phyloP scores from a whole-genome alignment of 2,113 vertebrate species.

The Phainopepla nitens region DNA sequence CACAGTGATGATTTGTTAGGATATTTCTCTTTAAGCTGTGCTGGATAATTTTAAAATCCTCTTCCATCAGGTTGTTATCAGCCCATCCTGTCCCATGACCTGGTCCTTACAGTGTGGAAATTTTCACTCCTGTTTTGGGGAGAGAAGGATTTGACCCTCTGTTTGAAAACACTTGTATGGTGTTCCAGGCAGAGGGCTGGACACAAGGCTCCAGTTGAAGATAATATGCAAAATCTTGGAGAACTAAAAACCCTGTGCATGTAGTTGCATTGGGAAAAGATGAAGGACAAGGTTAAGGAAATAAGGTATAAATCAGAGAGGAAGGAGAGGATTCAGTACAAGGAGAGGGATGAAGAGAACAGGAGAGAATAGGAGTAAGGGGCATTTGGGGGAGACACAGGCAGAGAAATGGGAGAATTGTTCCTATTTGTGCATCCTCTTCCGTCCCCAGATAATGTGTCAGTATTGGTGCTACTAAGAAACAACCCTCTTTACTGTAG shows the following conservation, averaged over 20 bases:
- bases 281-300: background rate
- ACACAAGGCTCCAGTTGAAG: background rate
- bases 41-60: background rate
- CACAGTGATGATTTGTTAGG: background rate
- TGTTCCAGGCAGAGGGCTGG: background rate
- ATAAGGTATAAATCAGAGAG: background rate
- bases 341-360: background rate
- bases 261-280: background rate
- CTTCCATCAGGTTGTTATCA: background rate
- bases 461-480: conserved; percentile 44
- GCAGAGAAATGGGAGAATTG: conserved; percentile 42
- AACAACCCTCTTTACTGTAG: conserved; percentile 25
- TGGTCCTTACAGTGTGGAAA: background rate
- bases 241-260: background rate
- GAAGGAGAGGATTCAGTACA: background rate
- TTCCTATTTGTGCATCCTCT: conserved; percentile 35
- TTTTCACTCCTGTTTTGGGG: background rate
- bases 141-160: background rate
- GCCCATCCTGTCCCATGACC: background rate
- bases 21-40: background rate
- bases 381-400: background rate
- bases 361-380: background rate
- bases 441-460: conserved; percentile 43
- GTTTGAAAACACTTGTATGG: background rate
- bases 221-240: background rate